Conservation (phyloP, 2,113 vertebrate genomes). For the Ptyas mucosa region DNA sequence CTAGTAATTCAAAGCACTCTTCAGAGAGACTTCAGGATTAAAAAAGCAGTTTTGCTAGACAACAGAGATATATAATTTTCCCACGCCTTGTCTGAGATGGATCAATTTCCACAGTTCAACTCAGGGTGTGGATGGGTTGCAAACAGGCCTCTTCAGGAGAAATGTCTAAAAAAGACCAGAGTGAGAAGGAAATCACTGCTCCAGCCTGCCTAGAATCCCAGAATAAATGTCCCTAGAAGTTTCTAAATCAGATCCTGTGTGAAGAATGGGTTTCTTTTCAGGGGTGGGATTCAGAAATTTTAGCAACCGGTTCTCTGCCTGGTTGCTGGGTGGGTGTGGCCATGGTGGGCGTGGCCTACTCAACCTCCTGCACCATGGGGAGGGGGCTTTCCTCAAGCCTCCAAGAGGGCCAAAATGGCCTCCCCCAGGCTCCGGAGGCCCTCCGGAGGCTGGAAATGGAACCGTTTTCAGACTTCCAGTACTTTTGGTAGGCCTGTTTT, state of each 20-base stretch:
- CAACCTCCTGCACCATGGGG: too few species aligned
- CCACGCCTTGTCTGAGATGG: neutral
- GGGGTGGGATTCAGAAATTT: too few species aligned
- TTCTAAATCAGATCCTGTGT: neutral
- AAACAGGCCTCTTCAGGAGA: neutral
- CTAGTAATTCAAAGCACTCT: neutral
- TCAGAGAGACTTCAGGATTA: neutral
- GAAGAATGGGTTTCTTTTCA: neutral
- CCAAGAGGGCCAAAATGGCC: too few species aligned
- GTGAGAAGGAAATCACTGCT: neutral
- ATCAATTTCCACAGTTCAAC: neutral
- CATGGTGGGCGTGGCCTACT: too few species aligned
- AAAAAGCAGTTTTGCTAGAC: neutral
- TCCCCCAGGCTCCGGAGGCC: too few species aligned
- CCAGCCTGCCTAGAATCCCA: neutral
- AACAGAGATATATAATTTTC: neutral
- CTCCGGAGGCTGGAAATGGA: too few species aligned
- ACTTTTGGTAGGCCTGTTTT: too few species aligned
- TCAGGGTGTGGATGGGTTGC: neutral
- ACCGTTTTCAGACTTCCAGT: too few species aligned
- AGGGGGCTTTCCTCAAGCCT: too few species aligned
- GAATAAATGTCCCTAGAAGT: too few species aligned
- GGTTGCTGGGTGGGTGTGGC: too few species aligned
- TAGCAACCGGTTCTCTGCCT: too few species aligned
- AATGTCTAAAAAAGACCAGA: neutral